Conservation (phyloP, 37 sponge, comb jelly and placozoan genomes). For the Chondrosia reniformis region DNA sequence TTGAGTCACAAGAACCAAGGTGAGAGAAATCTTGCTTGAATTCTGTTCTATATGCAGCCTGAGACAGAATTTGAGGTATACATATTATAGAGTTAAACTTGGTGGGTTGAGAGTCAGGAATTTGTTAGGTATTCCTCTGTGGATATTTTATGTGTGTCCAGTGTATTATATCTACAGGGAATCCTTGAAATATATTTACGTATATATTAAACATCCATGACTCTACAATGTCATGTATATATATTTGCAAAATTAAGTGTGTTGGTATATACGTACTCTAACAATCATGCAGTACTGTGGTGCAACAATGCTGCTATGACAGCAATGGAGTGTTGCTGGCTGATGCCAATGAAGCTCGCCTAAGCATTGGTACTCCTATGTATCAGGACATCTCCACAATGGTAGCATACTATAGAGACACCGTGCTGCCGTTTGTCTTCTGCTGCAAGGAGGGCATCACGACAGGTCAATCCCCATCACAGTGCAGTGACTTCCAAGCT, state of each 20-base stretch:
- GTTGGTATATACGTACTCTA: background rate
- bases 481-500: conserved; percentile 4
- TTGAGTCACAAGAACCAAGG: background rate
- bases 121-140: too few relatives aligned
- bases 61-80: too few relatives aligned
- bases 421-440: conserved; percentile 24
- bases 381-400: background rate
- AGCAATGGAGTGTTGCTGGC: background rate
- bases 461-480: background rate
- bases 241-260: background rate
- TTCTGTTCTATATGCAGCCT: background rate
- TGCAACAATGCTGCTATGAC: conserved; percentile 44
- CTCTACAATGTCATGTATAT: too few relatives aligned
- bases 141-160: background rate
- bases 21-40: background rate
- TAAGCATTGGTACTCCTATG: conserved; percentile 3
- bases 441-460: conserved; percentile 25
- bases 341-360: background rate
- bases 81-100: too few relatives aligned
- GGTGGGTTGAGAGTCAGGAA: too few relatives aligned
- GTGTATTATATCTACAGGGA: background rate
- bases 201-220: too few relatives aligned
- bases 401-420: conserved; percentile 5
- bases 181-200: background rate
- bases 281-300: background rate